Evolutionary conservation across 2,113 vertebrate species (phyloP).

Genomic region (Phycodurus eques): DNA sequence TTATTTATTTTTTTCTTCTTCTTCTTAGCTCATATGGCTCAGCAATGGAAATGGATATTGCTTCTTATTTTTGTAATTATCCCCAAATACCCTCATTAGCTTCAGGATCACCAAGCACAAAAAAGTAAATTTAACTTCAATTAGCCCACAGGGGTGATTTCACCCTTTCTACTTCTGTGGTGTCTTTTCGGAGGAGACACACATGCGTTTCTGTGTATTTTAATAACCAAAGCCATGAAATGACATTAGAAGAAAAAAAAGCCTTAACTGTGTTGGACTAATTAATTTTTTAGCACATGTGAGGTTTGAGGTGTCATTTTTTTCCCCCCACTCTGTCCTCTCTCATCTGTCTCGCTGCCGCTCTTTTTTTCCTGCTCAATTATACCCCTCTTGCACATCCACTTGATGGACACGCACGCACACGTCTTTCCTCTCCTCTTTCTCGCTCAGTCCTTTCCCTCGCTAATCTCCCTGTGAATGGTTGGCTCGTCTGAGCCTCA

Average conservation of each 20-base stretch:
- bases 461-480: constrained; percentile 70
- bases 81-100: constrained; percentile 68
- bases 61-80: constrained; percentile 73
- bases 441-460: constrained; percentile 3
- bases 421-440: constrained; percentile 20
- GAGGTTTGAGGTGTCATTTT: constrained; percentile 33
- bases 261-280: constrained; percentile 61
- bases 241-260: constrained; percentile 63
- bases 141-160: constrained; percentile 61
- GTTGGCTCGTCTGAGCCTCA: constrained; percentile 40
- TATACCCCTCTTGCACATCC: constrained; percentile 43
- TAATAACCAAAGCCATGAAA: constrained; percentile 61
- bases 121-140: constrained; percentile 74
- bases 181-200: constrained; percentile 49
- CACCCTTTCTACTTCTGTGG: constrained; percentile 48
- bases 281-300: constrained; percentile 68
- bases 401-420: constrained; percentile 17
- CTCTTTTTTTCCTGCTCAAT: constrained; percentile 43
- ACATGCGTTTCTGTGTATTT: constrained; percentile 50
- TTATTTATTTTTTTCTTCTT: constrained; percentile 61
- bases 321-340: constrained; percentile 42
- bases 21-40: constrained; percentile 27
- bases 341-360: constrained; percentile 50
- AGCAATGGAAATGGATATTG: constrained; percentile 64
- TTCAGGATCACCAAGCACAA: constrained; percentile 68